These are phyloP conservation scores for Heliocidaris tuberculata DNA, from an alignment of 35 echinoderm and acorn worm species.

Conservation along the genomic window DNA sequence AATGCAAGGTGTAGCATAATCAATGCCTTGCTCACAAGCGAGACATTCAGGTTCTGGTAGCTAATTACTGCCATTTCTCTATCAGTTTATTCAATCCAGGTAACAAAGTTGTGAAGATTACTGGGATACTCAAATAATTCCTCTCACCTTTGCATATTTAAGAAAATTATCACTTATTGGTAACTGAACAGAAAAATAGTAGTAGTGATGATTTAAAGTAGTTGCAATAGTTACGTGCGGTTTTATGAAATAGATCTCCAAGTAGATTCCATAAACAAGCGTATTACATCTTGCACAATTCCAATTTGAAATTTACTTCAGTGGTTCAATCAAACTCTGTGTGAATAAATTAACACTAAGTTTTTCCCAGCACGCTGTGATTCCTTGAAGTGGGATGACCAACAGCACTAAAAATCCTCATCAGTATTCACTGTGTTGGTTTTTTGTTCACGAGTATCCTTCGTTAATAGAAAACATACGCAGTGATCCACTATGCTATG, in stretches of 20 bases:
- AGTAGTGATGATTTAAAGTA: neutral
- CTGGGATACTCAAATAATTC: neutral
- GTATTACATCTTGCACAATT: neutral
- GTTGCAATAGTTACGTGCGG: neutral
- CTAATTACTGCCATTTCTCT: neutral
- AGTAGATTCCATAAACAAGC: neutral
- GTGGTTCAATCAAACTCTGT: neutral
- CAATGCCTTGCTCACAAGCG: slow-evolving; percentile 9
- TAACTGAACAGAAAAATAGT: neutral
- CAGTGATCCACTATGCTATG: neutral
- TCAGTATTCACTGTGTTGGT: neutral
- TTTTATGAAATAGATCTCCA: neutral
- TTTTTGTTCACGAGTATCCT: neutral
- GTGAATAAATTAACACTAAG: neutral
- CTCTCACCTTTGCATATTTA: neutral
- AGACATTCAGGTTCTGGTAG: neutral
- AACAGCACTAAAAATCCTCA: neutral
- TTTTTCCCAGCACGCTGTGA: neutral
- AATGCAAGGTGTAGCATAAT: neutral
- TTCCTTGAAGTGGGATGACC: neutral
- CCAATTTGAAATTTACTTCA: neutral
- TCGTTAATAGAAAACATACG: neutral
- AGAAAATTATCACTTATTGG: neutral
- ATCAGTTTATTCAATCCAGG: neutral
- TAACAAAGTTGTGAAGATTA: neutral